Percentiles rank a stretch among this genome's conserved stretches.
These are phyloP conservation scores for Deilephila porcellus DNA, from an alignment of 2,888 invertebrate species.

Conservation along the genomic window DNA sequence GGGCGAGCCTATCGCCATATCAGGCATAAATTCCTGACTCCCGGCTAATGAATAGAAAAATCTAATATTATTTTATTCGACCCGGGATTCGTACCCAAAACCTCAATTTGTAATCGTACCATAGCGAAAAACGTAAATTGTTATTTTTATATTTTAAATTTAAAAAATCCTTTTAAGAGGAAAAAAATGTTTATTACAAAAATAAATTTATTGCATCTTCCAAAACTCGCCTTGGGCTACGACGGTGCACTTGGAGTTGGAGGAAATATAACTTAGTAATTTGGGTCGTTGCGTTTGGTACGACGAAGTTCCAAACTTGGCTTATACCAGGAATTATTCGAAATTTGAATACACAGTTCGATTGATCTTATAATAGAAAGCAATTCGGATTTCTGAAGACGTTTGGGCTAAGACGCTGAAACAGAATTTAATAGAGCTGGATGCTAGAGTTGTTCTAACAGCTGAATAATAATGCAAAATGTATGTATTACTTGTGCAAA, in stretches of 20 bases:
- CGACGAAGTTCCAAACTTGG: slow-evolving; percentile 18
- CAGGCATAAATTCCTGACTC: no score
- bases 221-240: neutral
- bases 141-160: no score
- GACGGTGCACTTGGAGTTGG: slow-evolving; percentile 1
- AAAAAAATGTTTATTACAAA: neutral
- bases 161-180: neutral
- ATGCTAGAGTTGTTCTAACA: neutral
- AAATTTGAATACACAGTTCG: slow-evolving; percentile 23
- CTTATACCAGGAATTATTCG: slow-evolving; percentile 11
- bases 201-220: neutral
- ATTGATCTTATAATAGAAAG: slow-evolving; percentile 24
- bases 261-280: slow-evolving; percentile 23
- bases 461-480: neutral
- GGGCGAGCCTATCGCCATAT: no score
- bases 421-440: neutral
- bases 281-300: slow-evolving; percentile 15
- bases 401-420: neutral
- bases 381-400: neutral
- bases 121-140: no score
- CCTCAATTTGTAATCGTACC: no score
- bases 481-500: neutral
- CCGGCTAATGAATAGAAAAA: no score
- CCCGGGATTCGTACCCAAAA: no score
- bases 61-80: no score